These are phyloP conservation scores for Saguinus imperator DNA, from an alignment of 2,113 vertebrate species.

Conservation along the genomic window DNA sequence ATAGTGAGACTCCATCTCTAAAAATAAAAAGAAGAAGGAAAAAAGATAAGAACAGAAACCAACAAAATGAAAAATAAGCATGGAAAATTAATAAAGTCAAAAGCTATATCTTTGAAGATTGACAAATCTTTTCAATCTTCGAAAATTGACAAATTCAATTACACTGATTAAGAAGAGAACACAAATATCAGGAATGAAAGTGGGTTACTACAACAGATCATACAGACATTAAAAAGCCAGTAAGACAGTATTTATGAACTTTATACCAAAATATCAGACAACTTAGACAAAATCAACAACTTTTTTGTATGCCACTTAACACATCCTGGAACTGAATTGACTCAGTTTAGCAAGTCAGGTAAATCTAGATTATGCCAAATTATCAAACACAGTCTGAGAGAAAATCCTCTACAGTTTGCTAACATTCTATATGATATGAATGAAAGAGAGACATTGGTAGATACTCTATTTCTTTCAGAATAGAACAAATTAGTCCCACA, in stretches of 20 bases:
- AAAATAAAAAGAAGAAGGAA: too few species aligned
- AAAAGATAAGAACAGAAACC: not conserved
- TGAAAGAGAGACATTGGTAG: not conserved
- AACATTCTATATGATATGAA: not conserved
- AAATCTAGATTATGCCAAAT: not conserved
- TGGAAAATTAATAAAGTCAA: conserved; percentile 8
- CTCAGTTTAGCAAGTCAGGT: not conserved
- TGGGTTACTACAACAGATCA: not conserved
- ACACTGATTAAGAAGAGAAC: not conserved
- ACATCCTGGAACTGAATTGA: not conserved
- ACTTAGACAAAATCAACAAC: not conserved
- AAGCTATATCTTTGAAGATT: not conserved
- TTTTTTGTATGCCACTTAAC: not conserved
- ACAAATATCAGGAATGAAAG: not conserved
- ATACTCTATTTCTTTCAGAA: not conserved
- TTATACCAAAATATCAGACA: not conserved
- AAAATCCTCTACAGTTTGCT: not conserved
- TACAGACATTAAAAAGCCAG: not conserved
- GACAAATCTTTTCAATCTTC: not conserved
- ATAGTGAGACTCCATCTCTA: too few species aligned
- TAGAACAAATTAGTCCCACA: not conserved
- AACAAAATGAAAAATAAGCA: conserved; percentile 15
- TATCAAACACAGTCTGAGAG: not conserved
- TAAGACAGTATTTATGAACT: not conserved
- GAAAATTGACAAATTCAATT: not conserved